Percentiles rank a stretch among this genome's conserved stretches.
Conservation (phyloP, 2,113 vertebrate species). For the Toxostoma redivivum region DNA sequence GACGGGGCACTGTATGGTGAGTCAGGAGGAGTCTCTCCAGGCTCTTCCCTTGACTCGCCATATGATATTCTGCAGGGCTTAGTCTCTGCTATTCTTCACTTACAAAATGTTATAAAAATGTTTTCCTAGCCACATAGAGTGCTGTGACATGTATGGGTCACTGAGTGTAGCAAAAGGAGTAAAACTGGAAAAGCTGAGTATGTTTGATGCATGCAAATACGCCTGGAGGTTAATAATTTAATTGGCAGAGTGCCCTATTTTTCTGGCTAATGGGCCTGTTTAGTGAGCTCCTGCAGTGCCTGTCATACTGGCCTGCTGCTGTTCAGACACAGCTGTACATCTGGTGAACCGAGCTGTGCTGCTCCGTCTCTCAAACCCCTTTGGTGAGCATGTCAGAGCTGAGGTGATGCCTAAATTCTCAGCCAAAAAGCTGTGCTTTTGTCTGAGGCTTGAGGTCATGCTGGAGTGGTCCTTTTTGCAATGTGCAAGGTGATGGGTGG, state of each 20-base stretch:
- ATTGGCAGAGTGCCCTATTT: background rate
- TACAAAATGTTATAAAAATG: background rate
- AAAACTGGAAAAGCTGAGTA: background rate
- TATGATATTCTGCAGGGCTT: background rate
- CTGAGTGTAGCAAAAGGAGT: background rate
- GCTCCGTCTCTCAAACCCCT: background rate
- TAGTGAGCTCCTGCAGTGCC: background rate
- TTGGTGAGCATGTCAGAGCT: background rate
- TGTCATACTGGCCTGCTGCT: background rate
- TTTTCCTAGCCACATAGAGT: background rate
- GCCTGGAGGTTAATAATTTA: slow-evolving; percentile 8
- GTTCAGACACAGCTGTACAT: background rate
- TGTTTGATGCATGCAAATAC: background rate
- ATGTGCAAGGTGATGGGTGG: fast-evolving
- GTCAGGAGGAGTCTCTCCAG: background rate
- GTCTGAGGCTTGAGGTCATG: fast-evolving
- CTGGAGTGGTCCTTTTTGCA: background rate
- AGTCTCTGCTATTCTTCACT: background rate
- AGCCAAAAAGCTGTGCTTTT: background rate
- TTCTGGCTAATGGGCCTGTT: background rate
- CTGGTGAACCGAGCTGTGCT: background rate
- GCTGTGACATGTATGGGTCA: background rate
- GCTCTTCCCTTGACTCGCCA: background rate
- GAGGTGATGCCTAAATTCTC: fast-evolving
- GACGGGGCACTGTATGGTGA: background rate